Evolutionary conservation across 2,113 vertebrate species (phyloP), one percentile per base, ranked within the genome.

Genomic region (Sminthopsis crassicaudata): DNA sequence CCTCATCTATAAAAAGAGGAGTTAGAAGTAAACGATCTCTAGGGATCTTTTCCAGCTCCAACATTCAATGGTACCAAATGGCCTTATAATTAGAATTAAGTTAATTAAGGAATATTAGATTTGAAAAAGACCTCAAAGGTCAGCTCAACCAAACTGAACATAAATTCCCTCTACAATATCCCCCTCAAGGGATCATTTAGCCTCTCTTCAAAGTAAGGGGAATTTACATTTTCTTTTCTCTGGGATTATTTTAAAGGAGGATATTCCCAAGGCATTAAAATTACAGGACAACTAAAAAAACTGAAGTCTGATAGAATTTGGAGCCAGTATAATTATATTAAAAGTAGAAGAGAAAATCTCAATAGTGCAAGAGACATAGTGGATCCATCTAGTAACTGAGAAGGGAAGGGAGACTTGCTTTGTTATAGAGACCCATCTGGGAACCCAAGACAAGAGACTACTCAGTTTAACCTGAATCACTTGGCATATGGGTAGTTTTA

Each of bases 401-500:
- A 93, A 91, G 92, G 25, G 92, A 0, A 95, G 88, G 97, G 92
- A 90, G 94, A 50, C 52, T 51, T 50, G 88, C 19, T 95, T 95
- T 95, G 90, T 92, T 90, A 93, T 92, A 88, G 93, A 91, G 7
- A 54, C 1, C 19, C 91, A 94, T 36, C 27, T 51, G 92, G 95
- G 93, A 67, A 96, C 46, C 36, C 92, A 97, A 97, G 92, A 90
- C 46, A 94, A 92, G 51, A 76, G 55, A n/a, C 76, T 96, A 95
- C 91, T 96, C 91, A 95, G 84, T 53, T 50, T 92, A 93, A 92
- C 93, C 91, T 94, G 96, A 97, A 92, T 94, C 91, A 97, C 96
- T 91, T 97, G 94, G 95, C 93, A 96, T 67, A 89, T 91, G 51
- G 96, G 95, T 84, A 94, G 93, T 91, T 27, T 91, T 94, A 42